A percentile compares a stretch with the other conserved stretches of the same genome.
Conservation (phyloP, 2,888 invertebrate genomes). For the Microctonus hyperodae region DNA sequence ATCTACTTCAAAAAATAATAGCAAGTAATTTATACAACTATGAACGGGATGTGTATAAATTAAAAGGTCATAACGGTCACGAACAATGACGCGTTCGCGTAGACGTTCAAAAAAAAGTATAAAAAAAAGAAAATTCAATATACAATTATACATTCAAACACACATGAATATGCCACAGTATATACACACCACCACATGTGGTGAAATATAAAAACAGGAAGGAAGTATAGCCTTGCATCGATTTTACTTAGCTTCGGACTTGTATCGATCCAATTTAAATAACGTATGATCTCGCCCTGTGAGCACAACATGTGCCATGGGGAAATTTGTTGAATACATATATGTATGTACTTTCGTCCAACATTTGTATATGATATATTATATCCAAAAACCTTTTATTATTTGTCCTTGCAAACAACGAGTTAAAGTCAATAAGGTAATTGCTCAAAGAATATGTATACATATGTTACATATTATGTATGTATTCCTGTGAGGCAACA, state of each 20-base stretch:
- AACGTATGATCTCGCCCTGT: conserved; percentile 17
- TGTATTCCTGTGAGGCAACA: no score
- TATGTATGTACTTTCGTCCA: background rate
- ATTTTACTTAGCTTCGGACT: conserved; percentile 13
- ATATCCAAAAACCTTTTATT: background rate
- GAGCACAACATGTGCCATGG: conserved; percentile 1
- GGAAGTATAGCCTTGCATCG: background rate
- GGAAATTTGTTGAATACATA: conserved; percentile 3
- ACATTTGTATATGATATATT: background rate
- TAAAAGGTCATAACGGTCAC: background rate
- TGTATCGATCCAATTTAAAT: conserved; percentile 20
- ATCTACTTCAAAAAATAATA: background rate
- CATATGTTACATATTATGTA: no score
- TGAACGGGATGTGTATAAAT: background rate
- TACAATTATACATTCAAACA: no score
- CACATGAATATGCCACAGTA: background rate
- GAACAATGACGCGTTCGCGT: background rate
- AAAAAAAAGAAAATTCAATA: background rate
- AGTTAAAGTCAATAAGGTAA: conserved; percentile 14
- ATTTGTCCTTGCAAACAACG: background rate
- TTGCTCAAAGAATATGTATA: background rate
- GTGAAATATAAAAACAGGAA: background rate
- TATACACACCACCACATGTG: background rate
- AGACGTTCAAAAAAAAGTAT: background rate
- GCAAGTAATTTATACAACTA: no score